Percentiles rank a stretch among this genome's conserved stretches.
phyloP scores from a whole-genome alignment of 2,113 vertebrate species.

The Nannospalax galili region DNA sequence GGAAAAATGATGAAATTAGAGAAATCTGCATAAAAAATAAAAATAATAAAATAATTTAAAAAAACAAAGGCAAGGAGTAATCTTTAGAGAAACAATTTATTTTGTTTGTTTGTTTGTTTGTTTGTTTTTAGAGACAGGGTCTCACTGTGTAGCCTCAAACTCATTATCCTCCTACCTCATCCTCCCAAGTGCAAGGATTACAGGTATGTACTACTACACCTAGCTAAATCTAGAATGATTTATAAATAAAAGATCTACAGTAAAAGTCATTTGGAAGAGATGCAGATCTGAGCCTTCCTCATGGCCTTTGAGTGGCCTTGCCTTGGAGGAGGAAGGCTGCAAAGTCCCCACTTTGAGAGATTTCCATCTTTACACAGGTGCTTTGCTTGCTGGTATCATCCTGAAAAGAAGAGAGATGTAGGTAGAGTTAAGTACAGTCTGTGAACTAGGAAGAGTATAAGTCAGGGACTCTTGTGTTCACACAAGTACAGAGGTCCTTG shows the following conservation, averaged over 20 bases:
- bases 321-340: constrained; percentile 90
- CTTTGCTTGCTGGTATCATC: constrained; percentile 88
- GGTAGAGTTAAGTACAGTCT: not conserved
- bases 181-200: not conserved
- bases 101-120: not conserved
- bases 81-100: too few relatives aligned
- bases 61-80: too few relatives aligned
- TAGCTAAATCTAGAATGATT: not conserved
- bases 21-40: too few relatives aligned
- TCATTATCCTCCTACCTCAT: not conserved
- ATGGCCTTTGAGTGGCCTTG: constrained; percentile 78
- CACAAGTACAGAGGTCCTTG: not conserved
- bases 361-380: constrained; percentile 84
- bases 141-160: not conserved
- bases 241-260: not conserved
- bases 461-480: not conserved
- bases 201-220: not conserved
- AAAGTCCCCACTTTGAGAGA: constrained; percentile 87
- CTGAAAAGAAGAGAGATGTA: constrained; percentile 79
- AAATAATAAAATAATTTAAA: too few relatives aligned
- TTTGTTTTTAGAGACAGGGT: not conserved
- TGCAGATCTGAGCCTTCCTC: not conserved
- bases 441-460: not conserved
- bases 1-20: not conserved
- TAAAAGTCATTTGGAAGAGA: not conserved